Evolutionary conservation across 1,140 invertebrate genomes (phyloP).

Genomic region (Dreissena polymorpha): DNA sequence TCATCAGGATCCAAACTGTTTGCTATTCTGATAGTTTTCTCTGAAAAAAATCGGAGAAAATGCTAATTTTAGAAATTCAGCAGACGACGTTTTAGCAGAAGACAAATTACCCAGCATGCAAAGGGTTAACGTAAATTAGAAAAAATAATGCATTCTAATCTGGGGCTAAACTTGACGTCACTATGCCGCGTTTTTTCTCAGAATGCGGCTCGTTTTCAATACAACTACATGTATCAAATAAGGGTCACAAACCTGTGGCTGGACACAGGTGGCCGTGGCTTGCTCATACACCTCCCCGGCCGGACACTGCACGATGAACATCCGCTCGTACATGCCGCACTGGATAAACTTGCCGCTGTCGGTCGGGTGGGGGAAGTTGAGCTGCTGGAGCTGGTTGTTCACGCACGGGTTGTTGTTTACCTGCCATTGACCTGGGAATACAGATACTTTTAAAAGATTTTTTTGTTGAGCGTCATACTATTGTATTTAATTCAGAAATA

Average conservation of each 20-base stretch:
- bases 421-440: slow-evolving; percentile 27
- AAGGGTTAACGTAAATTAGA: neutral
- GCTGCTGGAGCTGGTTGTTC: slow-evolving; percentile 14
- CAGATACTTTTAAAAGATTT: neutral
- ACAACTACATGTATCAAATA: neutral
- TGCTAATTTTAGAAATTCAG: no score
- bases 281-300: slow-evolving; percentile 51
- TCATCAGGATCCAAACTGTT: no score
- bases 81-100: no score
- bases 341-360: slow-evolving; percentile 56
- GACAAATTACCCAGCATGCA: no score
- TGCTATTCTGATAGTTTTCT: no score
- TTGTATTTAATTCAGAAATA: no score
- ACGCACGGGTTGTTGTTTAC: slow-evolving; percentile 30
- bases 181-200: neutral
- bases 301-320: slow-evolving; percentile 57
- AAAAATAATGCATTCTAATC: neutral
- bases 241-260: neutral
- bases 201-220: neutral
- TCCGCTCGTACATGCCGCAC: slow-evolving; percentile 43
- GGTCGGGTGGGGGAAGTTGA: slow-evolving; percentile 40
- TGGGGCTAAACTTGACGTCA: no score
- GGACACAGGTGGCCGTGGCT: slow-evolving; percentile 22
- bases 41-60: no score
- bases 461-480: no score